Base-by-base conservation (phyloP, 2,113 vertebrate genomes). In the Zapus hudsonius region DNA sequence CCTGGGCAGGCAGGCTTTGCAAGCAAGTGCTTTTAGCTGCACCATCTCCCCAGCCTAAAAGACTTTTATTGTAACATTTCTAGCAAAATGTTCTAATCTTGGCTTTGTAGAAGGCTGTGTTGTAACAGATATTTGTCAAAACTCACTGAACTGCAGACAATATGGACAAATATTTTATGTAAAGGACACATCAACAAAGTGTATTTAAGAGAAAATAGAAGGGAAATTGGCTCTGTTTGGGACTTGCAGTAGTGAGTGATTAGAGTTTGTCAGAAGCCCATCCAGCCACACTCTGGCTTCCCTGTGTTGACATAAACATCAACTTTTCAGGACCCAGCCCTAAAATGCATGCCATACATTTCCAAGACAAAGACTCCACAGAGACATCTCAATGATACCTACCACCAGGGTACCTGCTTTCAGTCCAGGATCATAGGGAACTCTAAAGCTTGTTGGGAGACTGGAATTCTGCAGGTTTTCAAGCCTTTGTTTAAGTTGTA, bases 381-480 rank as follows among this genome's bases (percentile, higher is more conserved):
- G 36, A 70, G 81, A 94, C n/a, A 44, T 40, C 36, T 40, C 52
- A n/a, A 29, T 15, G 84, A 82, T 63, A 96, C 98, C 97, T 98
- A 99, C 99, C 98, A 99, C 97, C 76, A 99, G 96, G 0, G 98
- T 93, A 93, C 99, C 99, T n/a, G 99, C 99, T 97, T 99, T 98
- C 29, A 99, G 97, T 27, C 99, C 99, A 44, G 99, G 99, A 91
- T 99, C 99, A 89, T 99, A 99, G 0, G 99, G 99, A 72, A 99
- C 99, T 97, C 98, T 98, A 94, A 99, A 99, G 97, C 98, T 99
- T 92, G 98, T 96, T 0, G 99, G 99, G 79, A 99, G 98, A 85
- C 98, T 98, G 7, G 98, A 98, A 72, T 95, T 97, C 95, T 99
- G 99, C 44, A 99, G 98, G 89, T 96, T 98, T 98, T 99, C 99